Conservation (phyloP, 2,113 vertebrate species). For the Zosterops pallidus region DNA sequence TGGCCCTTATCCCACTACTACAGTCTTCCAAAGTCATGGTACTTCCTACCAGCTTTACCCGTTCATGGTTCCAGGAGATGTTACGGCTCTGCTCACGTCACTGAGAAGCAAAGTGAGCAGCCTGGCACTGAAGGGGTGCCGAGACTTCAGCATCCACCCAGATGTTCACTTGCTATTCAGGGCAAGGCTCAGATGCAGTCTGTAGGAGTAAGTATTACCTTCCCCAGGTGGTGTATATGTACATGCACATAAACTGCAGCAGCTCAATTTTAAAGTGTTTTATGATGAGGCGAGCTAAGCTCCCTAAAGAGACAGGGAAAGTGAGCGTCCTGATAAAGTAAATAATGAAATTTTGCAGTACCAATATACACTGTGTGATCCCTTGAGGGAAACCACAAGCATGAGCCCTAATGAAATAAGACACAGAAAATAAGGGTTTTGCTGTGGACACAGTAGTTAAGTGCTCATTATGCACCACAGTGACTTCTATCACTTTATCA, state of each 20-base stretch:
- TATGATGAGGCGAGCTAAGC: not conserved
- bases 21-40: not conserved
- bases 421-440: not conserved
- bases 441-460: not conserved
- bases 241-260: not conserved
- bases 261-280: constrained; percentile 8
- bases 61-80: not conserved
- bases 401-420: not conserved
- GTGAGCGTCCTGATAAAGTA: constrained; percentile 13
- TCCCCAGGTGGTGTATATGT: not conserved
- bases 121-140: not conserved
- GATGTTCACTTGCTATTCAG: not conserved
- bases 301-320: not conserved
- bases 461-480: not conserved
- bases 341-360: constrained; percentile 46
- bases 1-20: not conserved
- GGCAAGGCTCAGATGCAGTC: not conserved
- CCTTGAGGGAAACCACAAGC: constrained; percentile 1
- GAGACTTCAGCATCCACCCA: not conserved
- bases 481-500: not conserved
- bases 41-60: not conserved
- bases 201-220: not conserved
- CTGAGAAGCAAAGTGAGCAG: not conserved
- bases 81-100: not conserved
- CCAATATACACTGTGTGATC: not conserved